A percentile compares a stretch with the other conserved stretches of the same genome.
phyloP scores from a whole-genome alignment of 2,888 invertebrate genomes.

The Parelbella ahira region DNA sequence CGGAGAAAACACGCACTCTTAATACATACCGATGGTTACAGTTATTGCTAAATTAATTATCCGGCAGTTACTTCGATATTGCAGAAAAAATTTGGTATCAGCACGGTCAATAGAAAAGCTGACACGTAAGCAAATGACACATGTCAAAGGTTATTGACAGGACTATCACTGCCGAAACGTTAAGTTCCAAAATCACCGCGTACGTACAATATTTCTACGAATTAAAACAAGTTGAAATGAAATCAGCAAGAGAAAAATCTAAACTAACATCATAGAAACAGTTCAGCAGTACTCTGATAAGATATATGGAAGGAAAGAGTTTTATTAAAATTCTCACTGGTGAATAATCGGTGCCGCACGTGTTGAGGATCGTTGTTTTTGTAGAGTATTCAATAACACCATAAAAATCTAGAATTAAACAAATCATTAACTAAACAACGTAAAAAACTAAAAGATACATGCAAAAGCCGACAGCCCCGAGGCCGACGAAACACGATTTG shows the following conservation, averaged over 20 bases:
- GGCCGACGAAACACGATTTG: no score
- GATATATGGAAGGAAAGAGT: no score
- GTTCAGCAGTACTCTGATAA: no score
- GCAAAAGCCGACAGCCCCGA: slow-evolving; percentile 7
- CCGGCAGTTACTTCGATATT: slow-evolving; percentile 9
- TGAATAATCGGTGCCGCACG: no score
- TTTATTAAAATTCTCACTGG: no score
- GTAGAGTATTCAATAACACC: slow-evolving; percentile 1
- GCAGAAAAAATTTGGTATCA: slow-evolving; percentile 25
- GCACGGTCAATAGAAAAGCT: slow-evolving; percentile 34
- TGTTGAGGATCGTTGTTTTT: no score
- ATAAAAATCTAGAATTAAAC: slow-evolving; percentile 1
- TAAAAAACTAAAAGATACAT: slow-evolving; percentile 10
- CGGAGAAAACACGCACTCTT: not conserved
- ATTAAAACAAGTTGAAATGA: no score
- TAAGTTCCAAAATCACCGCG: no score
- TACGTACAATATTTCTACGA: no score
- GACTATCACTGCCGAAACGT: slow-evolving; percentile 40
- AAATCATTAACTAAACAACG: slow-evolving; percentile 5
- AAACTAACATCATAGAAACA: no score
- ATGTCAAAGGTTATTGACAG: slow-evolving; percentile 81
- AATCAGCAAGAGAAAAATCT: no score
- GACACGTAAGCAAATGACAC: slow-evolving; percentile 81
- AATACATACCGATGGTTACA: slow-evolving; percentile 5
- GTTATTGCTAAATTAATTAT: slow-evolving; percentile 9